phyloP scores from a whole-genome alignment of 1,140 invertebrate species.

The Bemisia tabaci region DNA sequence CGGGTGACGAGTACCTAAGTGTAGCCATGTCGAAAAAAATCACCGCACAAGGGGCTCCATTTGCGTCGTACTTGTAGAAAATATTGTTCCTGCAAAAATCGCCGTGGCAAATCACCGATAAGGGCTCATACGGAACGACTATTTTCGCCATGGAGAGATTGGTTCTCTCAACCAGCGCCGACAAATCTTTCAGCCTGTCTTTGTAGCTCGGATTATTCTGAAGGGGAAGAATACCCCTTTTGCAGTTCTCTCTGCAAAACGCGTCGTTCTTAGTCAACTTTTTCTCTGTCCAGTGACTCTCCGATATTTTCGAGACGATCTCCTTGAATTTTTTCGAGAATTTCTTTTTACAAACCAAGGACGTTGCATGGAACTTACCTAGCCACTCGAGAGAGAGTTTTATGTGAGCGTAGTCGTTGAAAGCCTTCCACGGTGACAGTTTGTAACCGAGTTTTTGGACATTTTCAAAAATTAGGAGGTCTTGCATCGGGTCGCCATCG shows the following conservation, averaged over 20 bases:
- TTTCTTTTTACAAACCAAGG: conserved; percentile 25
- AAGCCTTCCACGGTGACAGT: not conserved
- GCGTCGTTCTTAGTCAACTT: not conserved
- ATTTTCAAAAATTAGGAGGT: not conserved
- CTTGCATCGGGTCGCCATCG: not conserved
- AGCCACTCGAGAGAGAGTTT: not conserved
- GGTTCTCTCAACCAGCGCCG: not conserved
- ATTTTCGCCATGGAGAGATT: not conserved
- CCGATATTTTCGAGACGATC: not conserved
- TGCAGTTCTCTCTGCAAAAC: not conserved
- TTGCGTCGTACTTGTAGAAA: conserved; percentile 30
- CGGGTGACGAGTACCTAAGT: conserved; percentile 26
- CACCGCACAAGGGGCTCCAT: conserved; percentile 17
- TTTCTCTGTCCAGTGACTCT: conserved; percentile 2
- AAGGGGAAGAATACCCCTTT: conserved; percentile 2
- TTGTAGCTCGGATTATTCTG: not conserved
- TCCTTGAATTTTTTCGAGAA: conserved; percentile 11
- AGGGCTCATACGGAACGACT: conserved; percentile 22
- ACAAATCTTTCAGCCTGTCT: not conserved
- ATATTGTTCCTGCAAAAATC: conserved; percentile 40
- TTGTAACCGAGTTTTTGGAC: not conserved
- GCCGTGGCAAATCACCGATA: conserved; percentile 34
- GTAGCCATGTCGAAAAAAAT: conserved; percentile 32
- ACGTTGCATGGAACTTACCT: conserved; percentile 26
- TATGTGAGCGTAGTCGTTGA: not conserved